Percentiles rank a stretch among this genome's conserved stretches.
Conservation (phyloP, 1,140 invertebrate genomes). For the Drosophila busckii region DNA sequence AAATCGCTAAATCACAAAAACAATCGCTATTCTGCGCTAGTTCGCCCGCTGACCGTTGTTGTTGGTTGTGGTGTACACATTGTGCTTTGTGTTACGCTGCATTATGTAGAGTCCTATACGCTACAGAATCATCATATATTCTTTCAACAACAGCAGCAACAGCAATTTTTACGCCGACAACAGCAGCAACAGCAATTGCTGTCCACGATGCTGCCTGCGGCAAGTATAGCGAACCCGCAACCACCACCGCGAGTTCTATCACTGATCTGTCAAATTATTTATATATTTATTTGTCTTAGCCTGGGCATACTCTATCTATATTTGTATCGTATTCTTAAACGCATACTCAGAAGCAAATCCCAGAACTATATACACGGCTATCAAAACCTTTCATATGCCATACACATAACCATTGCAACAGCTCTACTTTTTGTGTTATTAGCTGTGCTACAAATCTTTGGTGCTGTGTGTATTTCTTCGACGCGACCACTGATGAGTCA, state of each 20-base stretch:
- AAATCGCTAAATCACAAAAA: conserved; percentile 85
- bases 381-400: conserved; percentile 87
- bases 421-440: conserved; percentile 90
- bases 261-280: conserved; percentile 89
- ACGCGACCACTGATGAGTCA: conserved; percentile 63
- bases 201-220: conserved; percentile 11
- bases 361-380: conserved; percentile 84
- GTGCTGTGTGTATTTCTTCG: conserved; percentile 80
- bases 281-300: conserved; percentile 87
- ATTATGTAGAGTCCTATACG: conserved; percentile 84
- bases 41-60: conserved; percentile 86
- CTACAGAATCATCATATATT: conserved; percentile 61
- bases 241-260: conserved; percentile 82
- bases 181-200: conserved; percentile 22
- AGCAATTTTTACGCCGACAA: conserved; percentile 43
- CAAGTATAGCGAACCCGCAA: conserved; percentile 33
- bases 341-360: conserved; percentile 83
- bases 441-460: conserved; percentile 90
- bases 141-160: conserved; percentile 63
- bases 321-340: conserved; percentile 86
- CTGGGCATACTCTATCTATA: conserved; percentile 91
- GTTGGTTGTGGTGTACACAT: conserved; percentile 87
- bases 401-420: conserved; percentile 91
- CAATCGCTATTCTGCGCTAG: conserved; percentile 83
- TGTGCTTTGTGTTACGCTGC: conserved; percentile 87